Percentiles rank a stretch among this genome's conserved stretches.
phyloP scores from a whole-genome alignment of 2,797 vertebrate species.

The Sebastes kiyomatsui region DNA sequence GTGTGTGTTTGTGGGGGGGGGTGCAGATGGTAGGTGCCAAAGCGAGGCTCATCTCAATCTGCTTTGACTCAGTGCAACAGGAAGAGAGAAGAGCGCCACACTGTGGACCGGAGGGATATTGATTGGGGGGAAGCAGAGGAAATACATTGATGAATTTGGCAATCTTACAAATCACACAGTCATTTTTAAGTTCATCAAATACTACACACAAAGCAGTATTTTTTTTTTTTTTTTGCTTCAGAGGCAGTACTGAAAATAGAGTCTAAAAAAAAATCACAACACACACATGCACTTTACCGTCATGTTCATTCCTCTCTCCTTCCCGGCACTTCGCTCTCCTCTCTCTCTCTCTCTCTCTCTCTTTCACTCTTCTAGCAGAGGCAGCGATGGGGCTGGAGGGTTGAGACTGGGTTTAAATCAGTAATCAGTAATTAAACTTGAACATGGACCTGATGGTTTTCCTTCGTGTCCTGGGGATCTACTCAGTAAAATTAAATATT shows the following conservation, averaged over 20 bases:
- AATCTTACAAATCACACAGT: background rate
- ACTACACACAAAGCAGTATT: background rate
- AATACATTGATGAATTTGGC: background rate
- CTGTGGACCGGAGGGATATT: conserved; percentile 82
- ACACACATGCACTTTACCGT: background rate
- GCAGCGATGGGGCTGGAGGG: conserved; percentile 80
- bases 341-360: background rate
- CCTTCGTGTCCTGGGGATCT: conserved; percentile 87
- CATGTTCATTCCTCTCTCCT: conserved; percentile 6
- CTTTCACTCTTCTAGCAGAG: conserved; percentile 25
- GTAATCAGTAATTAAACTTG: conserved; percentile 96
- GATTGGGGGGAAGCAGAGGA: background rate
- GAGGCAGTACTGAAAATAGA: background rate
- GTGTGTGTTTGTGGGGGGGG: background rate
- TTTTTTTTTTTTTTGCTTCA: background rate
- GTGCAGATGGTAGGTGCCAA: conserved; percentile 63
- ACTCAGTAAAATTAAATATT: conserved; percentile 90
- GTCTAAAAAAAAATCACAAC: background rate
- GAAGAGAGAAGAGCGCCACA: conserved; percentile 72
- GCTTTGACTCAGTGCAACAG: conserved; percentile 39
- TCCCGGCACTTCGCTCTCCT: conserved; percentile 1
- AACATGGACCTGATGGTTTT: conserved; percentile 90
- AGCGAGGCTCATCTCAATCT: conserved; percentile 67
- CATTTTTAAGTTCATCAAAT: background rate
- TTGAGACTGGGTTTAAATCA: conserved; percentile 88